Percentiles rank a stretch among this genome's conserved stretches.
Conservation (phyloP, 2,797 vertebrate genomes). For the Carcharodon carcharias region DNA sequence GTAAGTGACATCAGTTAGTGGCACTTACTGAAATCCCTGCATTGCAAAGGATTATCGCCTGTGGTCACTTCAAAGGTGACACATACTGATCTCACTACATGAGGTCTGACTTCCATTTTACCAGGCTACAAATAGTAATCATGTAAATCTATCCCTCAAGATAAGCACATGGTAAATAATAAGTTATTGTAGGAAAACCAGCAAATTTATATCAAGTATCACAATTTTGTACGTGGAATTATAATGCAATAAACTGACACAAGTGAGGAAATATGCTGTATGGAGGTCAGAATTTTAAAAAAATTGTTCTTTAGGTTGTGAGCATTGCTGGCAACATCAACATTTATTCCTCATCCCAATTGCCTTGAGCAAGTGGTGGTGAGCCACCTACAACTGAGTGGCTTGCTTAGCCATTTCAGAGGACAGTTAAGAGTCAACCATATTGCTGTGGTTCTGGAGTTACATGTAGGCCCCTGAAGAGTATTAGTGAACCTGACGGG, state of each 20-base stretch:
- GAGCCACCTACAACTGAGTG: too few species aligned
- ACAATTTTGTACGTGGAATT: neutral
- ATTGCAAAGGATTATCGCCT: neutral
- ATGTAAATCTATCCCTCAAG: neutral
- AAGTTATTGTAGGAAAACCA: neutral
- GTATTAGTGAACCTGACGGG: too few species aligned
- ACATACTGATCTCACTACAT: neutral
- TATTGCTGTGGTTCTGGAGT: too few species aligned
- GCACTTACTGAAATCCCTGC: neutral
- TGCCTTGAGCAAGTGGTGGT: too few species aligned
- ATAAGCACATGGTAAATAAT: neutral
- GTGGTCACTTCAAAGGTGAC: neutral
- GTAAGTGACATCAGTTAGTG: neutral
- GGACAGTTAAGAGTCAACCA: too few species aligned
- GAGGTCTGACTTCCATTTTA: neutral
- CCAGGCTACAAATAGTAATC: neutral
- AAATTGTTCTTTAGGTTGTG: too few species aligned
- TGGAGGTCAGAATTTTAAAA: neutral
- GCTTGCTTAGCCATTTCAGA: too few species aligned
- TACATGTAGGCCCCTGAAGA: too few species aligned
- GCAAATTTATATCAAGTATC: neutral
- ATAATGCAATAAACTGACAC: neutral
- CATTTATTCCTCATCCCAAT: too few species aligned
- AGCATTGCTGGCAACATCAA: too few species aligned
- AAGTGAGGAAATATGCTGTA: neutral